A percentile compares a stretch with the other conserved stretches of the same genome.
Evolutionary conservation across 2,797 vertebrate species (phyloP).

Genomic region (Smutsia temminckii): DNA sequence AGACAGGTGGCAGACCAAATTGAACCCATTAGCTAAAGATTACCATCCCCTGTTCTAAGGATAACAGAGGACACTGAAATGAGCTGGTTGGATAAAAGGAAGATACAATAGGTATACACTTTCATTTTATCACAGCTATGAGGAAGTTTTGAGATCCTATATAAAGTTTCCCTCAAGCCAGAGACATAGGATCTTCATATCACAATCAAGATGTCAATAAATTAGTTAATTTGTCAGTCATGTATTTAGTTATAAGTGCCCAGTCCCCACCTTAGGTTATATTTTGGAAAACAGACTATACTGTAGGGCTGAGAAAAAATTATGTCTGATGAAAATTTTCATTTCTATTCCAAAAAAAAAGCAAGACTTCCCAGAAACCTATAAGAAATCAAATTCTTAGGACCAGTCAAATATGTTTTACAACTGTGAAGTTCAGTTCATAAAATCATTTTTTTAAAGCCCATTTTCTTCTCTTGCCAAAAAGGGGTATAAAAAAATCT

Average conservation of each 20-base stretch:
- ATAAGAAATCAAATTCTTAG: constrained; percentile 20
- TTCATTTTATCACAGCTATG: background rate
- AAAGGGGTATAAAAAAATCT: background rate
- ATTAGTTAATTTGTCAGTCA: background rate
- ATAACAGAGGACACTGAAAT: background rate
- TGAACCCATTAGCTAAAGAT: background rate
- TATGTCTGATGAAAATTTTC: background rate
- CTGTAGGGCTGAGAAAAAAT: constrained; percentile 23
- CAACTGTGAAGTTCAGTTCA: constrained; percentile 49
- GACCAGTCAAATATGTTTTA: constrained; percentile 56
- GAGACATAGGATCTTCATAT: background rate
- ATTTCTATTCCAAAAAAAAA: constrained; percentile 18
- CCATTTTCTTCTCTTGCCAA: background rate
- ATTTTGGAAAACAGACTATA: background rate
- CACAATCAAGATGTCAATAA: background rate
- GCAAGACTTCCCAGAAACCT: background rate
- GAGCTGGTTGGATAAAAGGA: background rate
- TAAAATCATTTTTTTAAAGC: constrained; percentile 29
- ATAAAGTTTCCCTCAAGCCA: background rate
- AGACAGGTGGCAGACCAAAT: background rate
- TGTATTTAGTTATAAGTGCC: background rate
- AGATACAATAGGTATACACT: background rate
- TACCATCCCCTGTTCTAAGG: background rate
- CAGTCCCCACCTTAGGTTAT: background rate
- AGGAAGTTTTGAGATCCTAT: background rate